A percentile compares a stretch with the other conserved stretches of the same genome.
Conservation (phyloP, 2,797 vertebrate genomes). For the Tiaroga cobitis region DNA sequence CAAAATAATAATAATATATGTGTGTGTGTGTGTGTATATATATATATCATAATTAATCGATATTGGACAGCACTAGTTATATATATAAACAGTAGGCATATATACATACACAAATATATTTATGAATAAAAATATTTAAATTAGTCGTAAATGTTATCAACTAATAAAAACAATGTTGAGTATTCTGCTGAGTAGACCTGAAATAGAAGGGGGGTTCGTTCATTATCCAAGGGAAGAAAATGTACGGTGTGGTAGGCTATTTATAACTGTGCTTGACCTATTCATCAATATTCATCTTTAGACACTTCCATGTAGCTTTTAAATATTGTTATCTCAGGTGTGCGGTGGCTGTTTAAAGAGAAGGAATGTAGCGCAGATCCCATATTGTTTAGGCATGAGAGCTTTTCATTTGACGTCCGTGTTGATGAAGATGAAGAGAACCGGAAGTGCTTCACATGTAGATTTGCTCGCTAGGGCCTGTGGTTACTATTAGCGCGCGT, state of each 20-base stretch:
- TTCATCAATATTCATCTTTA: neutral
- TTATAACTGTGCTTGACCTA: neutral
- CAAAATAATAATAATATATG: neutral
- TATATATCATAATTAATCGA: too few species aligned
- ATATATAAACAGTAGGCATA: neutral
- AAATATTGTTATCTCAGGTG: neutral
- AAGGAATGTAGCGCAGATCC: neutral
- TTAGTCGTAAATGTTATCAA: too few species aligned
- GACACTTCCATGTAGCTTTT: neutral
- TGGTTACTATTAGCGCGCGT: neutral
- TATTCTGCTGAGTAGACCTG: neutral
- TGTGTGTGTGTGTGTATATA: neutral
- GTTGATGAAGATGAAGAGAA: neutral
- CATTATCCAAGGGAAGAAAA: neutral
- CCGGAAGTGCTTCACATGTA: constrained; percentile 29
- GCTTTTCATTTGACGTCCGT: constrained; percentile 14
- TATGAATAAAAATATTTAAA: neutral
- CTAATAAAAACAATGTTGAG: neutral
- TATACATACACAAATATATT: neutral
- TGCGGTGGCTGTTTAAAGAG: neutral
- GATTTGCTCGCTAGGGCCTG: neutral
- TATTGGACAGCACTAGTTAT: too few species aligned
- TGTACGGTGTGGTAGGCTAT: neutral
- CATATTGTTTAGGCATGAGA: neutral
- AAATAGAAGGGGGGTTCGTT: neutral